These are phyloP conservation scores for Acanthosepion esculentum DNA, from an alignment of 2,888 invertebrate species.

Conservation along the genomic window DNA sequence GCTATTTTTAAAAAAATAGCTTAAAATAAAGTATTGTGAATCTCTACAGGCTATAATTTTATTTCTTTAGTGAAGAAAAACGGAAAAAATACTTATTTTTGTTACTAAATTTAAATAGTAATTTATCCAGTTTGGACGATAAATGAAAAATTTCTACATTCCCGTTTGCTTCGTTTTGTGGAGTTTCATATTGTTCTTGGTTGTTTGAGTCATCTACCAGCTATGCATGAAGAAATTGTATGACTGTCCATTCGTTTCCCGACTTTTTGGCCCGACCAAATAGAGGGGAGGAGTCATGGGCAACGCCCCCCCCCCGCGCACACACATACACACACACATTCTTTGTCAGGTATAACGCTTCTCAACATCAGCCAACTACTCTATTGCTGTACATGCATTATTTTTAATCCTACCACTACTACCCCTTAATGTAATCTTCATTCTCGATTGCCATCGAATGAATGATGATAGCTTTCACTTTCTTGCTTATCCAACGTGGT, in stretches of 20 bases:
- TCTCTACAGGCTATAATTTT: no score
- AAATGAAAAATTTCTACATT: no score
- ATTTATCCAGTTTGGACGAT: no score
- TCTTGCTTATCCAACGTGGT: neutral
- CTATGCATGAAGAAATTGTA: neutral
- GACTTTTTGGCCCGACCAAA: neutral
- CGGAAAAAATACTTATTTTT: no score
- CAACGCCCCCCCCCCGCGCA: no score
- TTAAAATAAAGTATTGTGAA: no score
- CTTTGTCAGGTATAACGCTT: neutral
- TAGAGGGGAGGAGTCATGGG: neutral
- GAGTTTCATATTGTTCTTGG: neutral
- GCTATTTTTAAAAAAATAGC: no score
- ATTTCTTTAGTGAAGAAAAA: no score
- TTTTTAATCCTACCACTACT: no score
- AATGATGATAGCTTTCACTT: neutral
- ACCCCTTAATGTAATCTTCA: no score
- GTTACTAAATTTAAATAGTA: no score
- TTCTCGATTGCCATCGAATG: neutral
- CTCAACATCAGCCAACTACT: neutral
- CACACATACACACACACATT: neutral
- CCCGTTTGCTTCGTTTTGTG: neutral
- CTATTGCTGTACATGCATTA: no score
- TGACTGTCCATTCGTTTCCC: conserved; percentile 16
- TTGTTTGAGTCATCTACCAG: neutral